phyloP scores from a whole-genome alignment of 2,113 vertebrate genomes.

The Ginglymostoma cirratum region DNA sequence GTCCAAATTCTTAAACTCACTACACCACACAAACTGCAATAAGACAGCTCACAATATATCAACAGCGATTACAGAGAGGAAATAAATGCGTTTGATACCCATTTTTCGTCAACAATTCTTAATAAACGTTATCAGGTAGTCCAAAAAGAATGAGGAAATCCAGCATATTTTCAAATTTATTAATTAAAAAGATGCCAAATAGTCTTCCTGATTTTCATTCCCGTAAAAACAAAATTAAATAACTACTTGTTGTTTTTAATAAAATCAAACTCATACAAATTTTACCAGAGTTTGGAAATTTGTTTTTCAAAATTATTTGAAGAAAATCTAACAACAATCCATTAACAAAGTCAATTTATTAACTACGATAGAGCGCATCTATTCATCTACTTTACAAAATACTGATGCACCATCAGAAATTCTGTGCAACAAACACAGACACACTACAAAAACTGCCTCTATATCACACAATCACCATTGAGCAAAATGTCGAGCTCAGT shows the following conservation, averaged over 20 bases:
- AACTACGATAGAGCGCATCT: not conserved
- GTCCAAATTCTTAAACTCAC: not conserved
- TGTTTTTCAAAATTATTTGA: not conserved
- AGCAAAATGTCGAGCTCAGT: not conserved
- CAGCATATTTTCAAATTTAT: too few relatives aligned
- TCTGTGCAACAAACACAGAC: not conserved
- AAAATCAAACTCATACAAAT: not conserved
- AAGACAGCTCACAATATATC: not conserved
- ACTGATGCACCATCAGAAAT: not conserved
- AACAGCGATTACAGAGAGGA: not conserved
- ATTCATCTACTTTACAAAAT: not conserved
- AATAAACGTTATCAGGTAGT: not conserved
- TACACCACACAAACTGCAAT: not conserved
- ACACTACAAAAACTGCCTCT: not conserved
- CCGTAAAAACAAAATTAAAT: not conserved
- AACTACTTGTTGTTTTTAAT: not conserved
- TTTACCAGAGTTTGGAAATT: not conserved
- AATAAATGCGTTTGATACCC: not conserved
- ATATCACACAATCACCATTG: not conserved
- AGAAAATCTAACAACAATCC: not conserved
- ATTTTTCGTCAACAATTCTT: not conserved
- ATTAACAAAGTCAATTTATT: not conserved
- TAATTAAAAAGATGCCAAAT: not conserved
- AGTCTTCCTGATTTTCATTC: not conserved
- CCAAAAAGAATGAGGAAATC: not conserved